Evolutionary conservation across 2,113 vertebrate species (phyloP), one percentile per base, ranked within the genome.

Genomic region (Tragulus kanchil): DNA sequence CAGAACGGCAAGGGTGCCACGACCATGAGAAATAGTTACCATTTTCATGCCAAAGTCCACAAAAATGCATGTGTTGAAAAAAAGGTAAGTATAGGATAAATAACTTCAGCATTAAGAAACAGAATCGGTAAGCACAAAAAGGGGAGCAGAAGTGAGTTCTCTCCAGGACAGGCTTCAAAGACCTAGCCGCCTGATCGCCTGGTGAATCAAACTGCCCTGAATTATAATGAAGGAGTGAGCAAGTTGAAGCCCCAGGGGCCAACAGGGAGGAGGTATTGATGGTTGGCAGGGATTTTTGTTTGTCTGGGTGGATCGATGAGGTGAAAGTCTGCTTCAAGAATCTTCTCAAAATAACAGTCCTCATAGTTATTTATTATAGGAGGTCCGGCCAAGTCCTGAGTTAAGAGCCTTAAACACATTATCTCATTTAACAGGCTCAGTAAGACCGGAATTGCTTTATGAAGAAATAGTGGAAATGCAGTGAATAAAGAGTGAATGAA

Each of bases 201-300:
- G 52, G 71, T n/a, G 28, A 61, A 85, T 14, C 48, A 50, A 67
- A 45, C 19, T 59, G 52, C 58, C 85, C 10, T 85, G 71, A 83
- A 85, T 85, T 79, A 73, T 14, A 73, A 48, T 19, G 78, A 59
- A 82, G 59, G 79, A 85, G 10, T 31, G 26, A 79, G 42, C 48
- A 79, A 58, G 58, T 21, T 3, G 8, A 36, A 21, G 25, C 56
- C 28, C 56, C 0, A 0, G 36, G 31, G 21, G 12, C 90, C 31
- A 52, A 26, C 5, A 10, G 59, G 17, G 59, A 69, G 26, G 31
- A 85, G 65, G 61, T 45, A 16, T 5, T 58, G 45, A 61, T 7
- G 0, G 58, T n/a, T 59, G 42, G 48, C 19, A 6, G 62, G 36
- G 42, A 54, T 59, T 58, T 25, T 42, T 14, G 5, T 48, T 73